Base-by-base conservation (phyloP, 2,888 invertebrate genomes). In the Heliconius charithonia region DNA sequence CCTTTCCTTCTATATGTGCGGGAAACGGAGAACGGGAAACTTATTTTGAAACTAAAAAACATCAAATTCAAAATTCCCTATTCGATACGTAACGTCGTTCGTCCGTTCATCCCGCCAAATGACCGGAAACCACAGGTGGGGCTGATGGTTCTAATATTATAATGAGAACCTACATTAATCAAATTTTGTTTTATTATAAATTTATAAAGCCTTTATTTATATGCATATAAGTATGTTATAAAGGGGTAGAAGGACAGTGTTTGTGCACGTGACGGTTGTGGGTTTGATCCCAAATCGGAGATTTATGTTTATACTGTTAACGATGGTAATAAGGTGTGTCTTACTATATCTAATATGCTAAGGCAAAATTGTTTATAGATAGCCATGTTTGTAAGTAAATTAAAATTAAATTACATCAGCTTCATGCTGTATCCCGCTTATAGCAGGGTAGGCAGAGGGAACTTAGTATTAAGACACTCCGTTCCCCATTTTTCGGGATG, bases 71-170 rank as follows among this genome's bases (percentile, higher is more conserved):
- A 70, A 70, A 56, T 25, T n/a, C 13, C 3, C 6, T 22, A 13
- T 25, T 59, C 16, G n/a, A 59, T 37, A 59, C 4, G n/a, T 59
- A 37, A 32, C 29, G 16, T 32, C 32, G n/a, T 51, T 29, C n/a
- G 56, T 72, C 56, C 56, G 45, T 29, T 22, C 32, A 13, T 32
- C 72, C 72, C 59, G 59, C 16, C 25, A 59, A 72, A 72, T 72
- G 72, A 37, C 72, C 72, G 72, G 59, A 37, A 72, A 32, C 32
- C 56, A 25, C 72, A 72, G 72, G 72, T 72, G 72, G 59, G 7
- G 25, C 32, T 72, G 59, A 72, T 59, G 59, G 16, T 56, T n/a
- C 16, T 32, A 72, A 72, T 72, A 72, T 72, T 59, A 32, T 59
- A 72, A 72, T 69, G 25, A 72, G 56, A 3, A 19, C 59, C 59